phyloP scores from a whole-genome alignment of 2,888 invertebrate species.

The Ophion ellenae region DNA sequence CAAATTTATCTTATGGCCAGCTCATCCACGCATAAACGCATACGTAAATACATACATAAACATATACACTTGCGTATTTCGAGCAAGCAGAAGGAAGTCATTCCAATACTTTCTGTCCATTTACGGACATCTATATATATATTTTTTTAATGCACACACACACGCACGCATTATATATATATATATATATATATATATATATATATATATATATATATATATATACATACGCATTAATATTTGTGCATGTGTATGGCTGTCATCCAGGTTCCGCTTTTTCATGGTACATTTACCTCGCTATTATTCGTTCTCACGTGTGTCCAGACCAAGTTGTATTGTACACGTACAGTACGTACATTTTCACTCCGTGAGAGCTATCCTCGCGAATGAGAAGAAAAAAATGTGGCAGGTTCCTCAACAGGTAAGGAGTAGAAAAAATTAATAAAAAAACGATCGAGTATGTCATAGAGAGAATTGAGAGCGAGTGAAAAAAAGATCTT shows the following conservation, averaged over 20 bases:
- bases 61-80: too few relatives aligned
- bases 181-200: too few relatives aligned
- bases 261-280: neutral
- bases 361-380: conserved; percentile 23
- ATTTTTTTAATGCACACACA: too few relatives aligned
- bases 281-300: neutral
- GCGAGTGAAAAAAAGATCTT: too few relatives aligned
- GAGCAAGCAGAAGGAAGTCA: too few relatives aligned
- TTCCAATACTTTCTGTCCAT: too few relatives aligned
- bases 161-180: too few relatives aligned
- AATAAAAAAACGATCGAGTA: conserved; percentile 1
- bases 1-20: too few relatives aligned
- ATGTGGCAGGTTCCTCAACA: neutral
- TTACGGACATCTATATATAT: too few relatives aligned
- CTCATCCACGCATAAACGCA: too few relatives aligned
- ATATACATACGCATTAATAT: neutral
- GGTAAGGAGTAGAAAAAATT: neutral
- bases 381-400: conserved; percentile 18
- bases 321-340: neutral
- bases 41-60: too few relatives aligned
- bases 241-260: neutral
- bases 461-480: neutral
- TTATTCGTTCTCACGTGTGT: conserved; percentile 44
- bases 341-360: conserved; percentile 25
- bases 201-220: neutral